Evolutionary conservation across 2,888 invertebrate genomes (phyloP).

Genomic region (Alviniconcha strummeri): DNA sequence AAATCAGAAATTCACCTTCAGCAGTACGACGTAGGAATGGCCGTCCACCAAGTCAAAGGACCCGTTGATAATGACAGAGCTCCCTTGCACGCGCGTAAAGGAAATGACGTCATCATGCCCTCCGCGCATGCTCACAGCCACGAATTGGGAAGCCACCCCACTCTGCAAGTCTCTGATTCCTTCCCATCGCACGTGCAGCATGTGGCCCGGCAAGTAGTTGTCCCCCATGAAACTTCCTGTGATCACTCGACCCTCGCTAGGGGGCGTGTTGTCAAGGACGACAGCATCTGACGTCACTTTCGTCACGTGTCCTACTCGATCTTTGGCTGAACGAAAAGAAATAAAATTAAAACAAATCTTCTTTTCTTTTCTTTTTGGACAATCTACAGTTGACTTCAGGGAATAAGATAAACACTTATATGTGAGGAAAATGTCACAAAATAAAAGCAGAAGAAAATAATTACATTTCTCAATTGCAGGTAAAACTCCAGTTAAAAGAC

Average conservation of each 20-base stretch:
- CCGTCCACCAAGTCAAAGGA: conserved; percentile 2
- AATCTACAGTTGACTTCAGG: no score
- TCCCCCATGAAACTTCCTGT: background rate
- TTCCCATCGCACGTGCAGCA: conserved; percentile 34
- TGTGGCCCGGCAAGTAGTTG: background rate
- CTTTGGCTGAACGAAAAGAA: conserved; percentile 2
- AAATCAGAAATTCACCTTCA: background rate
- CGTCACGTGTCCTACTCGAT: conserved; percentile 17
- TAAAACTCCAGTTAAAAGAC: no score
- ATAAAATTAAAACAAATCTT: no score
- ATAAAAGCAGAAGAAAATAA: no score
- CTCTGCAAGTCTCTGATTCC: conserved; percentile 42
- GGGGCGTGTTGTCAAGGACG: conserved; percentile 24
- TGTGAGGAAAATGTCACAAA: no score
- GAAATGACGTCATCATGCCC: conserved; percentile 23
- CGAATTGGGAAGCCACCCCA: conserved; percentile 33
- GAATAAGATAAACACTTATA: no score
- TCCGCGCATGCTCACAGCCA: conserved; percentile 28
- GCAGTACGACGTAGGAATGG: background rate
- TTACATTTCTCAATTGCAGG: no score
- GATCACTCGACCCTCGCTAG: background rate
- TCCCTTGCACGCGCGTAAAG: conserved; percentile 13
- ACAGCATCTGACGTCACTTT: background rate
- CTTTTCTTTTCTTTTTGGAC: no score
- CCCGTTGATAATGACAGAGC: background rate